Evolutionary conservation across 92 coral and sea anemone species (phyloP).

Genomic region (Zoanthus sansibaricus): DNA sequence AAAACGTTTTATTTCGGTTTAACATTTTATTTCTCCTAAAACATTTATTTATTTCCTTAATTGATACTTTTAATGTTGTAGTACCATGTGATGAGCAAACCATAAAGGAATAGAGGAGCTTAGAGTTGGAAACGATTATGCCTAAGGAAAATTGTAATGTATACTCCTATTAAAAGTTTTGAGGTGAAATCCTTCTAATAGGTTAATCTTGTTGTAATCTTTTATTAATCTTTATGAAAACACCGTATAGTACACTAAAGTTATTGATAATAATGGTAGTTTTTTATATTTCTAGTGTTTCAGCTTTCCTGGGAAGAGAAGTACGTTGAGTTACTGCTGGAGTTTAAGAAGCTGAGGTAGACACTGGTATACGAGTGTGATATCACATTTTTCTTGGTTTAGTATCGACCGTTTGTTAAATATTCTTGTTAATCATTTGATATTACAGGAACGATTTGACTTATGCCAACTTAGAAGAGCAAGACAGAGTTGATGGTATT

Average conservation of each 20-base stretch:
- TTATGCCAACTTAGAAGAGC: background rate
- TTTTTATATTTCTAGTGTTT: background rate
- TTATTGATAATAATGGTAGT: background rate
- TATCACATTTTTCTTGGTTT: background rate
- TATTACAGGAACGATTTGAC: background rate
- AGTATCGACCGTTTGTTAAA: background rate
- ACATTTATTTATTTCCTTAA: background rate
- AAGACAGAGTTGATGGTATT: background rate
- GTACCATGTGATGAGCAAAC: background rate
- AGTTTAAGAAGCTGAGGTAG: background rate
- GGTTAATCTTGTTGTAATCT: background rate
- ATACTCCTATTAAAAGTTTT: background rate
- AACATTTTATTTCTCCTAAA: background rate
- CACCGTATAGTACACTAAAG: background rate
- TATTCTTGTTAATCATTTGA: background rate
- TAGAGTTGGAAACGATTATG: background rate
- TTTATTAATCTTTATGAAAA: background rate
- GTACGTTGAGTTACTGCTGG: background rate
- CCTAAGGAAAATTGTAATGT: constrained; percentile 1
- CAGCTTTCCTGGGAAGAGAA: background rate
- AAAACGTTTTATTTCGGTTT: background rate
- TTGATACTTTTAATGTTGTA: background rate
- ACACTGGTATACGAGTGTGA: background rate
- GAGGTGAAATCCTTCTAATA: background rate
- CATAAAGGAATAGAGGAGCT: background rate